Conservation (phyloP, 2,113 vertebrate genomes). For the Ceyx margarethae region DNA sequence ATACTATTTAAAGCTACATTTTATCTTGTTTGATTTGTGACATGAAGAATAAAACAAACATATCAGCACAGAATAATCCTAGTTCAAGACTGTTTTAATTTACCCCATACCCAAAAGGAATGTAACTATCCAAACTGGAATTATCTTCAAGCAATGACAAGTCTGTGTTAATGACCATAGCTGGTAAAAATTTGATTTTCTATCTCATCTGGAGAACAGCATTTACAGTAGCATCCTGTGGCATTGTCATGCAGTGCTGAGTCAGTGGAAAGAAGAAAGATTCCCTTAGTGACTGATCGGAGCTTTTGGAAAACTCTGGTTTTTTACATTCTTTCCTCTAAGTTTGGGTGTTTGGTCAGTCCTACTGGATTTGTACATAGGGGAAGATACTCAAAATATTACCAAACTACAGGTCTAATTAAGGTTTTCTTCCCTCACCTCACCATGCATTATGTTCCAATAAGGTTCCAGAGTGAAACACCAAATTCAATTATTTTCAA, state of each 20-base stretch:
- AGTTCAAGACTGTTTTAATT: slow-evolving; percentile 32
- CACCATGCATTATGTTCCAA: not conserved
- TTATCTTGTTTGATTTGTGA: slow-evolving; percentile 45
- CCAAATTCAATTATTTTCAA: not conserved
- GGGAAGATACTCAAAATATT: not conserved
- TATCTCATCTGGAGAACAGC: not conserved
- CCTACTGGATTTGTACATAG: not conserved
- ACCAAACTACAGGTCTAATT: not conserved
- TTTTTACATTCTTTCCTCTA: not conserved
- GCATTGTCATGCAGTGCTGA: not conserved
- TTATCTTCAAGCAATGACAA: not conserved
- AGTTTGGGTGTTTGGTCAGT: not conserved
- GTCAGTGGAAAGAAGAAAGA: not conserved
- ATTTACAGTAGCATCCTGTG: not conserved
- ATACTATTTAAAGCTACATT: slow-evolving; percentile 28
- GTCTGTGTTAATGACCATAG: not conserved
- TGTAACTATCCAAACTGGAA: not conserved
- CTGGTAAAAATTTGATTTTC: slow-evolving; percentile 36
- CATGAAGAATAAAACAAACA: slow-evolving; percentile 36
- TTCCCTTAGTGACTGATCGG: not conserved
- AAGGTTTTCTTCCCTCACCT: not conserved
- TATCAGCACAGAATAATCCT: slow-evolving; percentile 28
- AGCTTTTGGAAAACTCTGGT: not conserved
- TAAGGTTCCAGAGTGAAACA: not conserved
- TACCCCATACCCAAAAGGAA: slow-evolving; percentile 10